Percentiles rank a stretch among this genome's conserved stretches.
Evolutionary conservation across 2,113 vertebrate genomes (phyloP).

Genomic region (Aramus guarauna): DNA sequence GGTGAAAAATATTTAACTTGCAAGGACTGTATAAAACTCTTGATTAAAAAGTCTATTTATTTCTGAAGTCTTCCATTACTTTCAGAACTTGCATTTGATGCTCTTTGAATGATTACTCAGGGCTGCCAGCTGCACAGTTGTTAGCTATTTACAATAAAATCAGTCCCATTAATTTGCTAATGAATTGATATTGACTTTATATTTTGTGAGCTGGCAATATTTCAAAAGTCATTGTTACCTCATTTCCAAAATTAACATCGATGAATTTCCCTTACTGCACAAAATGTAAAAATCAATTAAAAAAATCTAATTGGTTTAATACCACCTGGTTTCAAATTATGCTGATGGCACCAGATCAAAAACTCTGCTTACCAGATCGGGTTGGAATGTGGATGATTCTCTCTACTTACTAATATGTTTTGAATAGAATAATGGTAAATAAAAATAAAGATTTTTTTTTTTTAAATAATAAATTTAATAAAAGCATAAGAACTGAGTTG

Average conservation of each 20-base stretch:
- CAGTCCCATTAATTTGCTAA: conserved; percentile 61
- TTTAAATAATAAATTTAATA: neutral
- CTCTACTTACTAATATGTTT: neutral
- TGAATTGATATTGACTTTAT: conserved; percentile 64
- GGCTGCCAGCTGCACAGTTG: neutral
- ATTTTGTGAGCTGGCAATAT: conserved; percentile 17
- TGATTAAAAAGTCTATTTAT: neutral
- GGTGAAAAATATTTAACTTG: neutral
- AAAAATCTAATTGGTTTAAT: conserved; percentile 49
- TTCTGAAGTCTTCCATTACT: neutral
- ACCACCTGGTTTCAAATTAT: conserved; percentile 34
- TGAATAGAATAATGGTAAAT: neutral
- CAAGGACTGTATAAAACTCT: neutral
- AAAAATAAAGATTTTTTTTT: neutral
- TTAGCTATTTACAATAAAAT: conserved; percentile 57
- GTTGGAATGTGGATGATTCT: neutral
- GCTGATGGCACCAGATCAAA: neutral
- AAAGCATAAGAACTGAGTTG: neutral
- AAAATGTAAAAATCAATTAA: conserved; percentile 49
- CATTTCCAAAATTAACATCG: conserved; percentile 47
- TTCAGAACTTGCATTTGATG: neutral
- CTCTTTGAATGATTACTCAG: neutral
- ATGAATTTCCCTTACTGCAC: neutral
- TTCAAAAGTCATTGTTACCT: conserved; percentile 59
- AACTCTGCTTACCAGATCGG: neutral